A percentile compares a stretch with the other conserved stretches of the same genome.
Evolutionary conservation across 1,140 invertebrate genomes (phyloP).

Genomic region (Marisa cornuarietis): DNA sequence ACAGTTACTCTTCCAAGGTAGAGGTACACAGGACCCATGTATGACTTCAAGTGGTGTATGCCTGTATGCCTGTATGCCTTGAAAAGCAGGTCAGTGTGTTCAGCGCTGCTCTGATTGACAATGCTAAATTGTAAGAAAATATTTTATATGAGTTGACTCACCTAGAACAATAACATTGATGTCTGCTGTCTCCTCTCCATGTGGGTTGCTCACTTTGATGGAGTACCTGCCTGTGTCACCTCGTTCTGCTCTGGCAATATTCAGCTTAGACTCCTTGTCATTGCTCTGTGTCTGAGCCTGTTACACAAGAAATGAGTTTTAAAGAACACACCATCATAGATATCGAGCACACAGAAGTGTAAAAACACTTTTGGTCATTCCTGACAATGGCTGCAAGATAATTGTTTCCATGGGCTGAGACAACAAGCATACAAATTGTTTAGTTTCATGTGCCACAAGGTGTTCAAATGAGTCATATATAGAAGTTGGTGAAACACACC

Average conservation of each 20-base stretch:
- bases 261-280: conserved; percentile 84
- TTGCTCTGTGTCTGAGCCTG: conserved; percentile 49
- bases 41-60: no score
- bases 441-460: no score
- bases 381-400: no score
- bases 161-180: conserved; percentile 92
- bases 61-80: no score
- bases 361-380: no score
- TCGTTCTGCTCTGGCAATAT: conserved; percentile 87
- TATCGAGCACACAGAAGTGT: neutral
- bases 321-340: neutral
- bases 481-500: conserved; percentile 35
- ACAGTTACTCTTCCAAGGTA: no score
- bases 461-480: neutral
- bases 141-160: conserved; percentile 64
- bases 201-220: conserved; percentile 86
- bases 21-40: no score
- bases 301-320: conserved; percentile 13
- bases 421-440: no score
- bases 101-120: no score
- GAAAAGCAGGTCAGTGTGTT: no score
- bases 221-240: conserved; percentile 93
- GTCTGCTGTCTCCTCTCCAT: conserved; percentile 90
- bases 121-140: no score
- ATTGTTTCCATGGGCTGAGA: no score